Conservation (phyloP, 2,888 invertebrate genomes). For the Cotesia congregata region DNA sequence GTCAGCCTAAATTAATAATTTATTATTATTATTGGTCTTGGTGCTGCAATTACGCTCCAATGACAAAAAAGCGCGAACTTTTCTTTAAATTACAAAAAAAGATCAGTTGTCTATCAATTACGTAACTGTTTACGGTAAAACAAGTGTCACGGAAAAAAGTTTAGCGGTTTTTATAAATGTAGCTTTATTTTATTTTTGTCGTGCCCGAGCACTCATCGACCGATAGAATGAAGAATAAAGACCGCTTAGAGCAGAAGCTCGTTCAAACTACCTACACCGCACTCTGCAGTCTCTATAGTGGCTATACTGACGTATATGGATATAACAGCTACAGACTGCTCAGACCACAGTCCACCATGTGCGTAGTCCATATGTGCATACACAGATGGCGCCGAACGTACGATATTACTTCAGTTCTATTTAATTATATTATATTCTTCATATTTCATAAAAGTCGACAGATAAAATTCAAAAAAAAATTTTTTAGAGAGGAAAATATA, state of each 20-base stretch:
- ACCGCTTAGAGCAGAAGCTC: background rate
- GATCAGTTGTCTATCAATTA: background rate
- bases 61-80: background rate
- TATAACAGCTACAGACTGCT: background rate
- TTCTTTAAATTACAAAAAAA: background rate
- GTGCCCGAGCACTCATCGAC: conserved; percentile 12
- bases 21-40: conserved; percentile 6
- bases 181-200: background rate
- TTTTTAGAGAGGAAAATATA: too few relatives aligned
- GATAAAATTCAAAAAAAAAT: too few relatives aligned
- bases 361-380: conserved; percentile 38
- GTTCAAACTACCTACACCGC: background rate
- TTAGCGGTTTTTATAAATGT: background rate
- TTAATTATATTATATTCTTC: background rate
- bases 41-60: background rate
- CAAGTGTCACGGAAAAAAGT: conserved; percentile 28
- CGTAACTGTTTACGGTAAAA: conserved; percentile 5
- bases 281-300: background rate
- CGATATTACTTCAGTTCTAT: conserved; percentile 15
- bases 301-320: background rate
- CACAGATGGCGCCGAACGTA: conserved; percentile 51
- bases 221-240: conserved; percentile 6
- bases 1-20: conserved; percentile 30
- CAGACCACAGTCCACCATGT: conserved; percentile 41
- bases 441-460: background rate